Evolutionary conservation across 2,113 vertebrate species (phyloP).

Genomic region (Lipotes vexillifer): DNA sequence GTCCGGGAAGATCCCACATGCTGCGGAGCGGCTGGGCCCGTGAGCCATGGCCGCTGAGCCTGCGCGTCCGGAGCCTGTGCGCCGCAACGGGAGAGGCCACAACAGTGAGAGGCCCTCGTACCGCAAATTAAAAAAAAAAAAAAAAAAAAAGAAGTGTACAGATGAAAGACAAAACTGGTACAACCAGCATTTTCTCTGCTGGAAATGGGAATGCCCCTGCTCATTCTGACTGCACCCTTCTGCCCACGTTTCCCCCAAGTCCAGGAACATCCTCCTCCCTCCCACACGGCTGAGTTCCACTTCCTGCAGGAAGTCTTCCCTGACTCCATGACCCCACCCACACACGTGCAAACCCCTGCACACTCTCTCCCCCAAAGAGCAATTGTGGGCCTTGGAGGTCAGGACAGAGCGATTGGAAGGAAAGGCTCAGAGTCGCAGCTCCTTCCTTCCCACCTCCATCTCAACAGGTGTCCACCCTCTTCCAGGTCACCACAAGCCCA

Average conservation of each 20-base stretch:
- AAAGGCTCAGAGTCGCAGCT: background rate
- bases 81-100: no score
- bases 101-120: no score
- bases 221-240: background rate
- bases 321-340: background rate
- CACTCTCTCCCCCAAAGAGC: background rate
- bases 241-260: no score
- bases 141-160: background rate
- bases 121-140: no score
- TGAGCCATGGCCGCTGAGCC: no score
- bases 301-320: background rate
- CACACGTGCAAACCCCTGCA: background rate
- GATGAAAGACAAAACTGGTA: background rate
- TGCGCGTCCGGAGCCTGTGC: no score
- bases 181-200: background rate
- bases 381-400: background rate
- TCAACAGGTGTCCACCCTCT: no score
- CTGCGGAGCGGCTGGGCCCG: no score
- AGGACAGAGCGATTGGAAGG: background rate
- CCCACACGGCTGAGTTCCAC: background rate
- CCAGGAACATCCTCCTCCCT: background rate
- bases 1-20: no score
- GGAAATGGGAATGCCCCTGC: accelerated
- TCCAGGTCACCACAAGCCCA: accelerated
- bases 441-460: background rate